These are phyloP conservation scores for Dexiosoma caninum DNA, from an alignment of 2,888 invertebrate species.

Conservation along the genomic window DNA sequence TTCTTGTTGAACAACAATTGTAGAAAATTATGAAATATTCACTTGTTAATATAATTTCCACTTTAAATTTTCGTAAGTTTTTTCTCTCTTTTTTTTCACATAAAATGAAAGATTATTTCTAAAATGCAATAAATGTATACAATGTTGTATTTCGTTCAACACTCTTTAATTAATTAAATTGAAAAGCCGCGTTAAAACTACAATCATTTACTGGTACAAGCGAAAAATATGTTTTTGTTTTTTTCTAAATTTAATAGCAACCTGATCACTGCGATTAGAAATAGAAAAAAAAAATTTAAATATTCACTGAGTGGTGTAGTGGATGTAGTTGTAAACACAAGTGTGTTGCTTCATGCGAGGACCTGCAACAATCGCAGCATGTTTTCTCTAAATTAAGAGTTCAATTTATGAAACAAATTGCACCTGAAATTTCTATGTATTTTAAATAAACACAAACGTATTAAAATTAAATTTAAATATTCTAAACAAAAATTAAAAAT, in stretches of 20 bases:
- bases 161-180: conserved; percentile 57
- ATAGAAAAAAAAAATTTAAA: background rate
- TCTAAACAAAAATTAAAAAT: background rate
- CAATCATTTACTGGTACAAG: background rate
- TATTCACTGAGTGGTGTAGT: too few relatives aligned
- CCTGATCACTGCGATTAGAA: conserved; percentile 20
- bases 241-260: conserved; percentile 9
- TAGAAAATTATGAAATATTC: conserved; percentile 55
- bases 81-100: too few relatives aligned
- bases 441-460: background rate
- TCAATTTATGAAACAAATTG: background rate
- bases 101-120: conserved; percentile 13
- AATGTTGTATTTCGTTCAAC: conserved; percentile 61
- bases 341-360: background rate
- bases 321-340: conserved; percentile 10
- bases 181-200: background rate
- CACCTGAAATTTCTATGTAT: background rate
- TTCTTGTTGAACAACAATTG: too few relatives aligned
- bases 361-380: conserved; percentile 18
- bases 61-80: too few relatives aligned
- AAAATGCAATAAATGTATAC: conserved; percentile 35
- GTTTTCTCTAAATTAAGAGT: background rate
- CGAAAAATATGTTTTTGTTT: background rate
- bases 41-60: conserved; percentile 34
- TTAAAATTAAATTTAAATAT: too few relatives aligned